Conservation (phyloP, 1,140 invertebrate genomes). For the Danaus plexippus region DNA sequence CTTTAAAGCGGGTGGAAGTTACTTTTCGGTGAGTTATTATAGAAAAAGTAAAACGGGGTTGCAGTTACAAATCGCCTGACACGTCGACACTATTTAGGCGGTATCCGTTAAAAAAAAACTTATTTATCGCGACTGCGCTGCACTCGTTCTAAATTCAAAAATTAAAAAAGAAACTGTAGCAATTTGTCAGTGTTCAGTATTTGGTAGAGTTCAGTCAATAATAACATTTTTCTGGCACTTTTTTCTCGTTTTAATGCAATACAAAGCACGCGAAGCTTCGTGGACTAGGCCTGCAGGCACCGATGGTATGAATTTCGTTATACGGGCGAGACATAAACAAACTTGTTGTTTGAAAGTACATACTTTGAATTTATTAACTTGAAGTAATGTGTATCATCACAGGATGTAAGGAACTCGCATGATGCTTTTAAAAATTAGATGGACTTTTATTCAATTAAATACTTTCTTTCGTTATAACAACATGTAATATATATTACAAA, state of each 20-base stretch:
- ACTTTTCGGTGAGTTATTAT: slow-evolving; percentile 30
- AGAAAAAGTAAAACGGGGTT: slow-evolving; percentile 26
- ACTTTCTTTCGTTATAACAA: too few species aligned
- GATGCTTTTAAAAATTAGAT: too few species aligned
- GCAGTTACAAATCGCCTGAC: slow-evolving; percentile 38
- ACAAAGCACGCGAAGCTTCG: slow-evolving; percentile 58
- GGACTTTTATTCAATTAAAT: too few species aligned
- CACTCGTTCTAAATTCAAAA: slow-evolving; percentile 30
- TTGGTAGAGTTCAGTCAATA: slow-evolving; percentile 53
- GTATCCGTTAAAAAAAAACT: slow-evolving; percentile 41
- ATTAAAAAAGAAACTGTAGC: slow-evolving; percentile 40
- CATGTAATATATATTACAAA: too few species aligned
- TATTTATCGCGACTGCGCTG: slow-evolving; percentile 37
- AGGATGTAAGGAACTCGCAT: too few species aligned
- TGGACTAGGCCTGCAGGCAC: slow-evolving; percentile 3
- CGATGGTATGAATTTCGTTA: too few species aligned
- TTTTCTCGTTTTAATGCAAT: slow-evolving; percentile 57
- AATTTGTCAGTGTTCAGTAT: slow-evolving; percentile 63
- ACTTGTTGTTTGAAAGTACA: too few species aligned
- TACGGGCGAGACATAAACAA: too few species aligned
- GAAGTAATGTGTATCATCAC: too few species aligned
- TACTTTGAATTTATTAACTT: too few species aligned
- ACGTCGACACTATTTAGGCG: slow-evolving; percentile 41
- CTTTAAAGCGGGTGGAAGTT: not conserved
- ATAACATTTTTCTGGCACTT: slow-evolving; percentile 45